A percentile compares a stretch with the other conserved stretches of the same genome.
These are phyloP conservation scores for Plecotus auritus DNA, from an alignment of 2,113 vertebrate genomes.

Conservation along the genomic window DNA sequence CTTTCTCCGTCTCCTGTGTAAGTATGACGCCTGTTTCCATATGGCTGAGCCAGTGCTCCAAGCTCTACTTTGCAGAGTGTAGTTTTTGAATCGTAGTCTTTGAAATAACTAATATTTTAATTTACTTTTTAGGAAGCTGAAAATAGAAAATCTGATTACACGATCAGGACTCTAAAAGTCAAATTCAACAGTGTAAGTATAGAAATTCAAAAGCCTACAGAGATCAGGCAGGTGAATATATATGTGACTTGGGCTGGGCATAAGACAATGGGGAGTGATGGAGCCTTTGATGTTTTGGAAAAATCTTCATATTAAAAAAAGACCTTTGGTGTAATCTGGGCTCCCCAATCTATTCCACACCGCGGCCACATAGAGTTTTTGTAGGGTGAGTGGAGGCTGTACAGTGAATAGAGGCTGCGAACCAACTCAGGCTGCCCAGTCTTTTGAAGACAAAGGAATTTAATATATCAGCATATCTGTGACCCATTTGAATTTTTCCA, in stretches of 20 bases:
- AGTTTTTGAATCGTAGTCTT: background rate
- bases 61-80: background rate
- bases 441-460: background rate
- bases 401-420: background rate
- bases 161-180: conserved; percentile 87
- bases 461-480: background rate
- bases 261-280: background rate
- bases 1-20: conserved; percentile 90
- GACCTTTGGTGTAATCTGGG: background rate
- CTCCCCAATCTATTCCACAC: background rate
- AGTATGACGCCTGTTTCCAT: conserved; percentile 76
- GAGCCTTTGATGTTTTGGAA: background rate
- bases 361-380: background rate
- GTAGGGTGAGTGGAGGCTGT: background rate
- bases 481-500: background rate
- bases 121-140: conserved; percentile 85
- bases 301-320: background rate
- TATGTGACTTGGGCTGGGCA: background rate
- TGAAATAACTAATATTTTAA: conserved; percentile 9
- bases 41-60: background rate
- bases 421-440: background rate
- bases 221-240: background rate
- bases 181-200: conserved; percentile 87
- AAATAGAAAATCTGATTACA: conserved; percentile 88
- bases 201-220: background rate